Evolutionary conservation across 2,797 vertebrate genomes (phyloP), one percentile per base, ranked within the genome.

Genomic region (Megaceryle alcyon): DNA sequence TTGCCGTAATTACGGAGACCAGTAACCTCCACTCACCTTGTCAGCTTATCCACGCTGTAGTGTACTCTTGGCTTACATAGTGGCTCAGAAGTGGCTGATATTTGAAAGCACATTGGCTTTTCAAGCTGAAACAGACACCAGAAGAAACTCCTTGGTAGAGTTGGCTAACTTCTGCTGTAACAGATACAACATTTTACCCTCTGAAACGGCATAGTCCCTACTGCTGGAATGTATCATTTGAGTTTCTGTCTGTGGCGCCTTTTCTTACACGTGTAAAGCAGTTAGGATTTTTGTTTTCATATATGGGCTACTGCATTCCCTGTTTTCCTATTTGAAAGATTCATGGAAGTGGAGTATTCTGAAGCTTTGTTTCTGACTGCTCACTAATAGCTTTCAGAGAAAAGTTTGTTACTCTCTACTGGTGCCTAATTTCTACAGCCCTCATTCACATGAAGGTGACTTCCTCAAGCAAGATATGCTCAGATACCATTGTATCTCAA

Each of bases 211-310:
- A 4, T 33, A 41, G 14, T 56, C 31, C 5, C 3, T 22, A 19
- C 25, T 70, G 13, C 57, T 70, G 35, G 44, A 80, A 70, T 56
- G 29, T 1, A 21, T 54, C 6, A 2, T 66, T 39, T 25, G 14
- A 43, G 29, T 65, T 81, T 37, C 21, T 20, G 72, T 53, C 51
- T 48, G 33, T 65, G 51, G 14, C 13, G n/a, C 0, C 0, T 37
- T 35, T 76, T 10, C 37, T 33, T 60, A 21, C 4, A 6, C 5
- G 7, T 9, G 5, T 57, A 29, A 69, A 90, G 44, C 76, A 63
- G 4, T 3, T 12, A 29, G 0, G 3, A 29, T 81, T 80, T 92
- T 92, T 64, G 3, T 53, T 25, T 83, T 93, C 33, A 60, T 20
- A 29, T 26, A 31, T 1, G 2, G 35, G 26, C 13, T 54, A 6